Conservation (phyloP, 2,113 vertebrate species). For the Gymnogyps californianus region DNA sequence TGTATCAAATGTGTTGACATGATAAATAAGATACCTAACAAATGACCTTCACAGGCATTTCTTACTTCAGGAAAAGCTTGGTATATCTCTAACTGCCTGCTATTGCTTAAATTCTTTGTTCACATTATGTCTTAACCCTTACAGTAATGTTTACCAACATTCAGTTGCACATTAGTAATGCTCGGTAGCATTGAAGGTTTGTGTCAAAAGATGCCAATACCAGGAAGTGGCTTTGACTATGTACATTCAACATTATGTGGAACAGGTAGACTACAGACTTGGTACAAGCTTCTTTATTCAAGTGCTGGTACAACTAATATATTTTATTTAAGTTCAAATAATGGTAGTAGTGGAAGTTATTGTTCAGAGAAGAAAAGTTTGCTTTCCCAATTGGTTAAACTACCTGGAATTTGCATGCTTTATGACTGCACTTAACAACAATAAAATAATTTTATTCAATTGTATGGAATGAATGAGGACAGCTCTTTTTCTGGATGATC, state of each 20-base stretch:
- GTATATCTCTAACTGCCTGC: background rate
- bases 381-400: background rate
- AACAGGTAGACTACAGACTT: background rate
- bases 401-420: background rate
- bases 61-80: background rate
- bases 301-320: background rate
- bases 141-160: background rate
- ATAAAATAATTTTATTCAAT: background rate
- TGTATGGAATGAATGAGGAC: background rate
- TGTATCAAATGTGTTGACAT: background rate
- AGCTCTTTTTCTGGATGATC: background rate
- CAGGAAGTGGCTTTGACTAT: background rate
- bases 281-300: background rate
- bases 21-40: background rate
- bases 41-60: background rate
- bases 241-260: background rate
- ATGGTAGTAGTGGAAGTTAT: background rate
- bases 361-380: background rate
- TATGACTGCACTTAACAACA: background rate
- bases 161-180: background rate
- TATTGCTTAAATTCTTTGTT: background rate
- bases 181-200: background rate
- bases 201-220: background rate
- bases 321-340: background rate
- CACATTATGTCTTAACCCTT: background rate